phyloP scores from a whole-genome alignment of 2,113 vertebrate species.

The Platysteira castanea region DNA sequence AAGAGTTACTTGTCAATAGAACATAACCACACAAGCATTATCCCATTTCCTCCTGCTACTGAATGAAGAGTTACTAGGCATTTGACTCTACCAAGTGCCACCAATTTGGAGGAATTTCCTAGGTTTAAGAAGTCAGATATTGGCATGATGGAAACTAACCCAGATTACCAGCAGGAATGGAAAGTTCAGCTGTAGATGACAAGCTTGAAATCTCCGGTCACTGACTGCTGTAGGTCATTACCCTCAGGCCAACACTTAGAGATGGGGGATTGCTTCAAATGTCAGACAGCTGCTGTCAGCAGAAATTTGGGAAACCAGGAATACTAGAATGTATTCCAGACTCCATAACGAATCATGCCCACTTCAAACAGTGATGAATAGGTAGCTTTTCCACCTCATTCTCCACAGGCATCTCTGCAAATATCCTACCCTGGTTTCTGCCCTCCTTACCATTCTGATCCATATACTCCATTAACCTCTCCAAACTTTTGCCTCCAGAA shows the following conservation, averaged over 20 bases:
- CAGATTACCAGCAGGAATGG: background rate
- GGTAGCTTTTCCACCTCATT: background rate
- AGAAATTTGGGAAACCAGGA: background rate
- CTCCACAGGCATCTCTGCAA: background rate
- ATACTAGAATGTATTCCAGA: background rate
- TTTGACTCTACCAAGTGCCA: background rate
- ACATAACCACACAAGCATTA: background rate
- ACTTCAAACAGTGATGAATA: background rate
- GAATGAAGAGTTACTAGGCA: background rate
- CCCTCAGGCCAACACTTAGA: background rate
- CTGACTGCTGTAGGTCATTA: background rate
- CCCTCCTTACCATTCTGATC: background rate
- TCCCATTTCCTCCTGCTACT: background rate
- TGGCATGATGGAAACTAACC: background rate
- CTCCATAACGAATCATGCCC: background rate
- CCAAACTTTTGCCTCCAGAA: background rate
- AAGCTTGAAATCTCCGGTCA: background rate
- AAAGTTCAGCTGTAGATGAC: background rate
- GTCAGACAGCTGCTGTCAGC: background rate
- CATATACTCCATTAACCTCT: background rate
- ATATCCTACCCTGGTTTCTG: background rate
- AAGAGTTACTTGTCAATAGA: background rate
- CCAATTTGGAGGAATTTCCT: background rate
- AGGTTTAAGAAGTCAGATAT: background rate
- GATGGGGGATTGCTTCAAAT: background rate